Percentiles rank a stretch among this genome's conserved stretches.
Conservation (phyloP, 2,113 vertebrate species). For the Syrmaticus mikado region DNA sequence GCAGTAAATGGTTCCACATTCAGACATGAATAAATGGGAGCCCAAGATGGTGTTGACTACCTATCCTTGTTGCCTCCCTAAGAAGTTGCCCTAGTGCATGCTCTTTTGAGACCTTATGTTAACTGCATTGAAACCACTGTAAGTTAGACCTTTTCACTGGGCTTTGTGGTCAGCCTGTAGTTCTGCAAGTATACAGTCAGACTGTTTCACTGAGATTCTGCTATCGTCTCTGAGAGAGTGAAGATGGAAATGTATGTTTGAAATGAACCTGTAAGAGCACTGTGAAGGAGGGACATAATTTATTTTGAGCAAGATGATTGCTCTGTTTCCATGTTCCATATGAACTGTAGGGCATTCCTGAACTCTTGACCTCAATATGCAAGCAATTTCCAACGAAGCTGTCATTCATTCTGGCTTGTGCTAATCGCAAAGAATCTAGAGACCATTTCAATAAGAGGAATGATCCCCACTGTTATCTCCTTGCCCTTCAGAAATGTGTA, state of each 20-base stretch:
- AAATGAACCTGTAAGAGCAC: neutral
- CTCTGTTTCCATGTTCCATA: neutral
- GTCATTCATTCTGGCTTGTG: neutral
- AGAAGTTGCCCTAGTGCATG: neutral
- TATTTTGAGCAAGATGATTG: neutral
- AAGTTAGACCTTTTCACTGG: neutral
- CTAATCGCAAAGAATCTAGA: neutral
- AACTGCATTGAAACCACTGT: neutral
- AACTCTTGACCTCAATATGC: neutral
- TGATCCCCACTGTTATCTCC: neutral
- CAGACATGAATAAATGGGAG: neutral
- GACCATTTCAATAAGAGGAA: neutral
- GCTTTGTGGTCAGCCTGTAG: neutral
- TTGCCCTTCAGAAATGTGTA: neutral
- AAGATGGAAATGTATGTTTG: neutral
- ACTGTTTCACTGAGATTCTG: neutral
- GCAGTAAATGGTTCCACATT: neutral
- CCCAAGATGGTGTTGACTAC: fast-evolving
- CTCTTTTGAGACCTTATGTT: neutral
- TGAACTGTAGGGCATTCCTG: neutral
- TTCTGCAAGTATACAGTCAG: neutral
- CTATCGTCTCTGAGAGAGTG: neutral
- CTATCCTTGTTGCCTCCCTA: neutral
- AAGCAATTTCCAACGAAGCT: neutral
- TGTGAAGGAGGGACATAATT: neutral